phyloP scores from a whole-genome alignment of 2,797 vertebrate species.

The Semotilus atromaculatus region DNA sequence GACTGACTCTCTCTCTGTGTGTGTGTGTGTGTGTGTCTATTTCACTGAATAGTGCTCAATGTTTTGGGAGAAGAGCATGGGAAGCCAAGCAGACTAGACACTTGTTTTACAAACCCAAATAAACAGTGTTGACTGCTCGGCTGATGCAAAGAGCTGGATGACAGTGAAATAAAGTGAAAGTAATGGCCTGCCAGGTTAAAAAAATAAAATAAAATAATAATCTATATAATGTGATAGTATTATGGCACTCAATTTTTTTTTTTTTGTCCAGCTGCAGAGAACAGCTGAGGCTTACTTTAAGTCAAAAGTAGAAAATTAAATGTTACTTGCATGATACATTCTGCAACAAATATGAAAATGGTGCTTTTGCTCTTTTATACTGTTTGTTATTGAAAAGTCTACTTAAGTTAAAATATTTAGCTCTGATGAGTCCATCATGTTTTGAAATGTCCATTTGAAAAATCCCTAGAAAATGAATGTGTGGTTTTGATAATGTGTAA shows the following conservation, averaged over 20 bases:
- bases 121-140: slow-evolving; percentile 71
- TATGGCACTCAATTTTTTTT: background rate
- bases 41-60: slow-evolving; percentile 31
- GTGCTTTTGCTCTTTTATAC: background rate
- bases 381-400: background rate
- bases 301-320: background rate
- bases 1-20: slow-evolving; percentile 41
- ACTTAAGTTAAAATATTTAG: background rate
- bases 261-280: background rate
- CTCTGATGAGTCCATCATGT: background rate
- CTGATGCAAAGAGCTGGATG: slow-evolving; percentile 34
- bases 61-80: slow-evolving; percentile 57
- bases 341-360: background rate
- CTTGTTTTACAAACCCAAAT: slow-evolving; percentile 74
- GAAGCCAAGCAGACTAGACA: slow-evolving; percentile 71
- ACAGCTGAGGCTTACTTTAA: slow-evolving; percentile 8
- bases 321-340: background rate
- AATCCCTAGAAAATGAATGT: slow-evolving; percentile 1
- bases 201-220: background rate
- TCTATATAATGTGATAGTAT: background rate
- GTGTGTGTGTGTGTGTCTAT: slow-evolving; percentile 36
- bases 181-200: background rate
- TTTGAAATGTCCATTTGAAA: slow-evolving; percentile 10
- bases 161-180: slow-evolving; percentile 9
- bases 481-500: slow-evolving; percentile 38